Percentiles rank a stretch among this genome's conserved stretches.
These are phyloP conservation scores for Euplexia lucipara DNA, from an alignment of 2,888 invertebrate species.

Conservation along the genomic window DNA sequence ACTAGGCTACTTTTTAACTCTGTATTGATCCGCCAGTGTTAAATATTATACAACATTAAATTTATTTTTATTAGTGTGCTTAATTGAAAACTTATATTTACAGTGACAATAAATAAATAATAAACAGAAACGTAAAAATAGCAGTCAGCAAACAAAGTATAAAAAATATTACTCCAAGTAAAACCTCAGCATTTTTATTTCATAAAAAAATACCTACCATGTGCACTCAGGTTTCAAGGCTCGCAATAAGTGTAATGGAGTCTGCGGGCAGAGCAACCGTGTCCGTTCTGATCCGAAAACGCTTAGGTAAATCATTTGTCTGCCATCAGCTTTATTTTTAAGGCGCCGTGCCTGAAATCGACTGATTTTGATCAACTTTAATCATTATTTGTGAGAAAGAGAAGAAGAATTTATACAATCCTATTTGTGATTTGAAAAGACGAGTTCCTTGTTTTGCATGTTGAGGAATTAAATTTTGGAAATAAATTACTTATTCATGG, in stretches of 20 bases:
- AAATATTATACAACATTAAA: no score
- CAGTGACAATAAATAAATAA: neutral
- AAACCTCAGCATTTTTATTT: constrained; percentile 9
- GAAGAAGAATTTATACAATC: no score
- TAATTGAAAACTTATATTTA: neutral
- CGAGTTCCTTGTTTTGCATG: no score
- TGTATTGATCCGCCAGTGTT: no score
- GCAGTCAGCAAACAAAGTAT: neutral
- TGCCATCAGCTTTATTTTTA: constrained; percentile 56
- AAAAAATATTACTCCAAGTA: constrained; percentile 2
- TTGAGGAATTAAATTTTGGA: no score
- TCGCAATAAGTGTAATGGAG: constrained; percentile 69
- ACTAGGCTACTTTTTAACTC: no score
- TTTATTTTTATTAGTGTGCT: neutral
- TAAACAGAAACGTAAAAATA: no score
- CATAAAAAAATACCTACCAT: constrained; percentile 6
- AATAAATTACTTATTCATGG: no score
- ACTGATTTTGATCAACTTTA: no score
- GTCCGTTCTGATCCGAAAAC: constrained; percentile 57
- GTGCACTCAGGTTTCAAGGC: constrained; percentile 50
- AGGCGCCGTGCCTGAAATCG: no score
- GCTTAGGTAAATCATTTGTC: constrained; percentile 67
- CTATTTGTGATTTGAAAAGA: no score
- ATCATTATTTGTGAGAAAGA: no score
- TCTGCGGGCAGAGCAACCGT: constrained; percentile 44